Evolutionary conservation across 2,113 vertebrate species (phyloP).

Genomic region (Calyptommatus sinebrachiatus): DNA sequence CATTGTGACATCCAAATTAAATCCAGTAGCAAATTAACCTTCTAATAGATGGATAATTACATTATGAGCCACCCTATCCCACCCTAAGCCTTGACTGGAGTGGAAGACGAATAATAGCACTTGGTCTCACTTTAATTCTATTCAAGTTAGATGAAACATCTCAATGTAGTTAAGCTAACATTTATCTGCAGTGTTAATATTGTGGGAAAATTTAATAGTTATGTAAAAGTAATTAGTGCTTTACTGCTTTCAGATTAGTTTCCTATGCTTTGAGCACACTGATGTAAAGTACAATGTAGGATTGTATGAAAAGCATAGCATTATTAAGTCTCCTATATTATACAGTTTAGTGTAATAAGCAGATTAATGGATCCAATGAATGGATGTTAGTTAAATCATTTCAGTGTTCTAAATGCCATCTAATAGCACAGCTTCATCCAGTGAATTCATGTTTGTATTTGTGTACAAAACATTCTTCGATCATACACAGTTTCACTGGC

Average conservation of each 20-base stretch:
- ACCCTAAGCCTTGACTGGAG: conserved; percentile 19
- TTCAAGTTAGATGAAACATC: conserved; percentile 19
- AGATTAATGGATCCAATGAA: background rate
- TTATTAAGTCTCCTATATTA: background rate
- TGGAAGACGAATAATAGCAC: conserved; percentile 21
- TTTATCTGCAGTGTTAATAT: conserved; percentile 18
- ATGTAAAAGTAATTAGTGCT: conserved; percentile 1
- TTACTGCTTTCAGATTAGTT: background rate
- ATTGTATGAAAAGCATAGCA: background rate
- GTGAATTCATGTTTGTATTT: too few species aligned
- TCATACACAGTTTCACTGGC: background rate
- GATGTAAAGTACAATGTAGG: background rate
- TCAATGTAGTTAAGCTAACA: background rate
- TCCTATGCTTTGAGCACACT: background rate
- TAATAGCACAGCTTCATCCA: background rate
- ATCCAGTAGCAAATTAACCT: conserved; percentile 32
- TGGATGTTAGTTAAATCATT: background rate
- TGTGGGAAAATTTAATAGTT: conserved; percentile 7
- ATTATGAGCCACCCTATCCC: conserved; percentile 11
- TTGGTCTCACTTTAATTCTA: conserved; percentile 8
- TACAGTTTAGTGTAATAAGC: background rate
- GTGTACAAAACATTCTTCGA: too few species aligned
- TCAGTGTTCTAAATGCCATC: background rate
- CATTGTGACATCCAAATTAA: conserved; percentile 25
- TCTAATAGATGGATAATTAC: conserved; percentile 24